Evolutionary conservation across 2,113 vertebrate species (phyloP).

Genomic region (Chionis minor): DNA sequence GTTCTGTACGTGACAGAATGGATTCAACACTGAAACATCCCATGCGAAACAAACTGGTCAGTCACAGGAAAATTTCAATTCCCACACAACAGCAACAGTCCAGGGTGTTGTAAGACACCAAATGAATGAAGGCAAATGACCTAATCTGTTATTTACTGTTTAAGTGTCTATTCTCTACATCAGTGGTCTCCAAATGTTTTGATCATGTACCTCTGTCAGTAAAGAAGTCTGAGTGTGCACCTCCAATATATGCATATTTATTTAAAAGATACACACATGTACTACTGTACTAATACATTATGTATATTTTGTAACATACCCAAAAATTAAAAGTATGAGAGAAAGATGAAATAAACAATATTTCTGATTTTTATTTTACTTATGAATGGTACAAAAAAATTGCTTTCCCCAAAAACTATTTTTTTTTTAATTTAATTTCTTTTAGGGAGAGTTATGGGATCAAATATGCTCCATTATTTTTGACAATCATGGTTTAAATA

Average conservation of each 20-base stretch:
- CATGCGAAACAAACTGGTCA: neutral
- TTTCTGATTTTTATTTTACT: neutral
- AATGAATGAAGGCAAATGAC: neutral
- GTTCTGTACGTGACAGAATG: neutral
- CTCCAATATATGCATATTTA: neutral
- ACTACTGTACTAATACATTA: neutral
- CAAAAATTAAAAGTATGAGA: neutral
- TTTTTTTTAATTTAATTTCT: neutral
- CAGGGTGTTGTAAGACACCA: neutral
- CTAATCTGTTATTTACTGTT: neutral
- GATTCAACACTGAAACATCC: neutral
- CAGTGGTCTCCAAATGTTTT: neutral
- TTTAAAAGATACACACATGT: neutral
- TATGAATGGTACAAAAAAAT: neutral
- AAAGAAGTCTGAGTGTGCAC: neutral
- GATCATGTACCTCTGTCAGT: fast-evolving
- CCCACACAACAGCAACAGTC: neutral
- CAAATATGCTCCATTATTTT: neutral
- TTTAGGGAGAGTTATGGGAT: neutral
- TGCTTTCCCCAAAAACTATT: fast-evolving
- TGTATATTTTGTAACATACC: neutral
- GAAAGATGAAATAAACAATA: neutral
- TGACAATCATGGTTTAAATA: neutral
- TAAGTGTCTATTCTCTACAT: neutral
- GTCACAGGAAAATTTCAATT: neutral